Base-by-base conservation (phyloP, 2,888 invertebrate species). In the Koerneria pararmatus region DNA sequence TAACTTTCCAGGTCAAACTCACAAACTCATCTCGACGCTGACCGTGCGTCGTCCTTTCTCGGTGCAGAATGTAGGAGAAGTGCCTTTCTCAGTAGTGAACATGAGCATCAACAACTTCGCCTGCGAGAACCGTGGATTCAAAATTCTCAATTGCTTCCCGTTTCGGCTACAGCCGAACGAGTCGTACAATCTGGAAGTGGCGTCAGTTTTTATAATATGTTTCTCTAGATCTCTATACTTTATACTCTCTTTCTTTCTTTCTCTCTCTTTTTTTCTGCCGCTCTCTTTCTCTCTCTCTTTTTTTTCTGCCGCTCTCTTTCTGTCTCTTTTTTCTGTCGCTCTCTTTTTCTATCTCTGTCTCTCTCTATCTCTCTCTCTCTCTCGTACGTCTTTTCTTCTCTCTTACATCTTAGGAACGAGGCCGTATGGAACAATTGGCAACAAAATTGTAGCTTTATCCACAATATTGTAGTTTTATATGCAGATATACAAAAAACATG, bases 61-160 rank as follows among this genome's bases (percentile, higher is more conserved):
- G 11, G 90, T 91, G 29, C 88, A 90, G 76, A 97, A 97, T 86
- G 90, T 90, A n/a, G 95, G 95, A 1, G 90, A 90, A 82, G 80
- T 82, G 57, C 89, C 91, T n/a, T 89, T 95, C 79, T 74, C 88
- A 27, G 74, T 83, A 8, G 73, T 76, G 46, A 83, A 83, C 67
- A 75, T 82, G 71, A 76, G 71, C 53, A 80, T 92, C 79, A 87
- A 87, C 35, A 88, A 89, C 57, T 58, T 75, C 3, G 73, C 81
- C 1, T 84, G 83, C 58, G 80, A 83, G 67, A 79, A 82, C 70
- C 77, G 82, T 24, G 91, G 91, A 24, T 92, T 91, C 82, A 88
- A 88, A 79, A 88, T 91, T 46, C 85, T 90, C 63, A 89, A 91
- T 80, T 92, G 92, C 81, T 86, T 86, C 37, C 87, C 89, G 1